These are phyloP conservation scores for Myrmophylax atrothorax DNA, from an alignment of 2,113 vertebrate species.

Conservation along the genomic window DNA sequence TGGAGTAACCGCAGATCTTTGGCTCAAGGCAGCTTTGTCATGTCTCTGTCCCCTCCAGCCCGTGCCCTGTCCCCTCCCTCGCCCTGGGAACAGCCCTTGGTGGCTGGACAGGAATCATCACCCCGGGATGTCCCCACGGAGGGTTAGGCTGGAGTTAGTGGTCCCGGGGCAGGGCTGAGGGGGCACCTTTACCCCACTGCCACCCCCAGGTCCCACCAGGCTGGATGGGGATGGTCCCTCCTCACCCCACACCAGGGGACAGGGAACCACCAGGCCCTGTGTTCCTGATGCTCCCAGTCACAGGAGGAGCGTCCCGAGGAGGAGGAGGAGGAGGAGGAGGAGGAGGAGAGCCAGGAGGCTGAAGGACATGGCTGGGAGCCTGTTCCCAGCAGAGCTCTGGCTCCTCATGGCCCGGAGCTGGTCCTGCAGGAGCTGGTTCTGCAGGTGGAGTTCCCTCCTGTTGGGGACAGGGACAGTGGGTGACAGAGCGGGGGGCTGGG, in stretches of 20 bases:
- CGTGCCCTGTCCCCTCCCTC: not conserved
- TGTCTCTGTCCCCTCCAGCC: not conserved
- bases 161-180: not conserved
- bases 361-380: rapidly evolving
- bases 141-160: rapidly evolving
- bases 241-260: rapidly evolving
- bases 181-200: not conserved
- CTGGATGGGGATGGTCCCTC: not conserved
- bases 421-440: not conserved
- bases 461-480: not conserved
- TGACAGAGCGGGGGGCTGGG: not conserved
- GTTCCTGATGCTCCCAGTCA: not conserved
- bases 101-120: not conserved
- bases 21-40: not conserved
- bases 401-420: not conserved
- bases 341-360: not conserved
- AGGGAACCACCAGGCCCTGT: rapidly evolving
- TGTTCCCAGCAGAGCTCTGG: rapidly evolving
- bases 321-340: not conserved
- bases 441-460: not conserved
- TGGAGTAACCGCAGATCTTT: rapidly evolving
- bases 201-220: rapidly evolving
- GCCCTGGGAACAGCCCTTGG: not conserved
- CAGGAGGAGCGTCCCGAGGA: not conserved
- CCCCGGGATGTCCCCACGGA: not conserved